Evolutionary conservation across 1,140 invertebrate genomes (phyloP).

Genomic region (Drosophila insularis): DNA sequence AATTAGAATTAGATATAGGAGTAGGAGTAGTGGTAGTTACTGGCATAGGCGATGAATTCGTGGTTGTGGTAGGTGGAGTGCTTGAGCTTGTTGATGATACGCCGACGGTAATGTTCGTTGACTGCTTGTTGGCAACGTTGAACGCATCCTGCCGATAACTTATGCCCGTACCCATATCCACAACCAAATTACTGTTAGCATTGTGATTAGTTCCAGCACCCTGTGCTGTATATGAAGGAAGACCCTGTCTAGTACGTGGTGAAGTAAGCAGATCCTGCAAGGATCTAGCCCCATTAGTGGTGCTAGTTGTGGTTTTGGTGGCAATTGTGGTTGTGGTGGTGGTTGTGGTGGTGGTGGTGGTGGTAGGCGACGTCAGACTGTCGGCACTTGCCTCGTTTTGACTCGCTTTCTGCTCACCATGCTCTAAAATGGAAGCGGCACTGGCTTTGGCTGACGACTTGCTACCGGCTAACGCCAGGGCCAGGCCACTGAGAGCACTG

Average conservation of each 20-base stretch:
- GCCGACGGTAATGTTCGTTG: conserved; percentile 37
- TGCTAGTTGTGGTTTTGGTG: conserved; percentile 4
- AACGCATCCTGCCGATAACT: conserved; percentile 24
- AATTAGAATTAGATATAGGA: conserved; percentile 69
- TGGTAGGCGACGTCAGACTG: conserved; percentile 78
- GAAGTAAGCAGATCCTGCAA: conserved; percentile 78
- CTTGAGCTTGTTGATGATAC: conserved; percentile 48
- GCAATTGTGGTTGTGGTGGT: conserved; percentile 32
- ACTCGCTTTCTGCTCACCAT: conserved; percentile 82
- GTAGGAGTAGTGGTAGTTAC: conserved; percentile 82
- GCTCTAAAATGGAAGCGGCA: conserved; percentile 82
- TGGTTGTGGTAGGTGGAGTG: conserved; percentile 43
- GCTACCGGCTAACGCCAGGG: conserved; percentile 68
- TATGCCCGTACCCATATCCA: conserved; percentile 65
- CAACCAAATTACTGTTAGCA: conserved; percentile 69
- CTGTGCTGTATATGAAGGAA: conserved; percentile 31
- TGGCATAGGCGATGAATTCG: conserved; percentile 65
- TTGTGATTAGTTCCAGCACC: conserved; percentile 61
- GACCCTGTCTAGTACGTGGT: conserved; percentile 63
- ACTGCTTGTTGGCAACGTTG: conserved; percentile 25
- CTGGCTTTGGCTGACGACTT: conserved; percentile 60
- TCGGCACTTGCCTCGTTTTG: conserved; percentile 82
- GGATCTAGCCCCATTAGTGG: conserved; percentile 52
- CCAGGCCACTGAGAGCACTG: conserved; percentile 69
- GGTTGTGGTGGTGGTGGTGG: conserved; percentile 47